Evolutionary conservation across 1,140 invertebrate species (phyloP).

Genomic region (Papilio helenus): DNA sequence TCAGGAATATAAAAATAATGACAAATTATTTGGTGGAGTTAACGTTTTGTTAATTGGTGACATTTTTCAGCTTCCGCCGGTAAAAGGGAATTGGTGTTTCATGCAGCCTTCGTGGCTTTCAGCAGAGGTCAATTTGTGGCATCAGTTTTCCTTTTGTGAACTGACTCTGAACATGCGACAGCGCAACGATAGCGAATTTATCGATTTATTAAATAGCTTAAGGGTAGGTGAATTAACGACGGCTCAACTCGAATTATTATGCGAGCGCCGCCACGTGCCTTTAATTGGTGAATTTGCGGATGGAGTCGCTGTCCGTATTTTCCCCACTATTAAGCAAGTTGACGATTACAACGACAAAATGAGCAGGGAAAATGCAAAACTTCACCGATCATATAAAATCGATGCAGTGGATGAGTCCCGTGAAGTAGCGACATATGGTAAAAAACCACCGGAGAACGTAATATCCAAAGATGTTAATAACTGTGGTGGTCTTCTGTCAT

Average conservation of each 20-base stretch:
- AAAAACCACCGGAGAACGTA: conserved; percentile 41
- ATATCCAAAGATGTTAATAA: conserved; percentile 47
- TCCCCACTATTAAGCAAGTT: conserved; percentile 47
- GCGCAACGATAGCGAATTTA: conserved; percentile 33
- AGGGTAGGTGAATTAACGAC: conserved; percentile 47
- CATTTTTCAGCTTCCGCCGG: conserved; percentile 41
- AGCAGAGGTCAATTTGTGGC: conserved; percentile 42
- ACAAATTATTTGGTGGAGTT: conserved; percentile 46
- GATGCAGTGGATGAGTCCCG: conserved; percentile 21
- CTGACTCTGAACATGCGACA: not conserved
- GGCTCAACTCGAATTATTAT: not conserved
- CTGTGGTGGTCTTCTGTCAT: conserved; percentile 42
- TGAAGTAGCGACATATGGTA: conserved; percentile 46
- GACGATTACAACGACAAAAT: conserved; percentile 49
- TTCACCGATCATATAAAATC: too few relatives aligned
- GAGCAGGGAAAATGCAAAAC: conserved; percentile 35
- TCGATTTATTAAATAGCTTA: conserved; percentile 49
- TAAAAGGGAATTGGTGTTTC: conserved; percentile 51
- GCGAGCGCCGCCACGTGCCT: conserved; percentile 42
- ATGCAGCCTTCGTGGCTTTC: conserved; percentile 43
- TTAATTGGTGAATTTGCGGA: conserved; percentile 47
- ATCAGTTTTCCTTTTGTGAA: not conserved
- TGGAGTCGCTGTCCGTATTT: conserved; percentile 48
- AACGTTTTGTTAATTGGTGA: conserved; percentile 49
- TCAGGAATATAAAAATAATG: conserved; percentile 50